Conservation (phyloP, 2,888 invertebrate species). For the Thumatha senex region DNA sequence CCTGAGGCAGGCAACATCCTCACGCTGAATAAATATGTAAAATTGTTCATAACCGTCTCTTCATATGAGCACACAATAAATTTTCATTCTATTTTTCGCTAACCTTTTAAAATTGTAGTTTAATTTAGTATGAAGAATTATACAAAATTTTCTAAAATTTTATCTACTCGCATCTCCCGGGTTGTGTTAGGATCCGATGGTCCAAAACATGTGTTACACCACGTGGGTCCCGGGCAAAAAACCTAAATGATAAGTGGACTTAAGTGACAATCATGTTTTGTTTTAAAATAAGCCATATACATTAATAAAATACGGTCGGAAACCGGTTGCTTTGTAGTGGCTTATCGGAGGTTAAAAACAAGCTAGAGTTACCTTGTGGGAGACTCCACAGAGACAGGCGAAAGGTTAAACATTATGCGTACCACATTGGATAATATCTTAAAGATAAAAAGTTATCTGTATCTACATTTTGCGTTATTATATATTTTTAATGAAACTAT, state of each 20-base stretch:
- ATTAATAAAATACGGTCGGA: fast-evolving
- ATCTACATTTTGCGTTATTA: conserved; percentile 24
- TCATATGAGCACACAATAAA: no score
- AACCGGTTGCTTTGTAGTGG: conserved; percentile 6
- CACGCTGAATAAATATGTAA: no score
- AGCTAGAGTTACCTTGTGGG: conserved; percentile 72
- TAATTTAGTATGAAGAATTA: conserved; percentile 21
- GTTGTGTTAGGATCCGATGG: conserved; percentile 65
- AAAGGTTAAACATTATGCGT: conserved; percentile 76
- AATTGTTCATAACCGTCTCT: no score
- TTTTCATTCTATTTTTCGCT: no score
- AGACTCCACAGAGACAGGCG: conserved; percentile 68
- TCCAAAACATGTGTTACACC: conserved; percentile 73
- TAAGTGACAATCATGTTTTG: conserved; percentile 16
- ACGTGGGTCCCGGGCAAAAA: conserved; percentile 72
- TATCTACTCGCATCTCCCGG: conserved; percentile 68
- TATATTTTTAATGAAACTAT: background rate
- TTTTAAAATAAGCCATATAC: conserved; percentile 16
- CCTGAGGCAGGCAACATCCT: no score
- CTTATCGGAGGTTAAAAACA: conserved; percentile 14
- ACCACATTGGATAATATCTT: conserved; percentile 67
- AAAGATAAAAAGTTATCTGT: conserved; percentile 33
- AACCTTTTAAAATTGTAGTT: conserved; percentile 11
- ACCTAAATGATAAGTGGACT: conserved; percentile 21
- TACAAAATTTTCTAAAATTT: conserved; percentile 50